Base-by-base conservation (phyloP, 1,140 invertebrate species). In the Macrosteles quadrilineatus region DNA sequence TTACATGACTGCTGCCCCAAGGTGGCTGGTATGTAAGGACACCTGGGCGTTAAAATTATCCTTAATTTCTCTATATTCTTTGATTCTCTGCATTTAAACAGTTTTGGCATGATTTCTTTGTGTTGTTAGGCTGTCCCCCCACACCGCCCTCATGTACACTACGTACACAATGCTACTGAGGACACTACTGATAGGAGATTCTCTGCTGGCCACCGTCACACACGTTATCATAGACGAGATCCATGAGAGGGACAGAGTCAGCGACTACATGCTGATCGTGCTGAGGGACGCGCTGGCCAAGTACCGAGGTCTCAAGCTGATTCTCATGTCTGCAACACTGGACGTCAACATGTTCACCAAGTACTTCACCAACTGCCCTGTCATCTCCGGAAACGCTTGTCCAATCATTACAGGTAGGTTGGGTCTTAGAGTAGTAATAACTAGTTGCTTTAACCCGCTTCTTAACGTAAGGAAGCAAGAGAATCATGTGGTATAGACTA, bases 251-350 rank as follows among this genome's bases (percentile, higher is more conserved):
- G 96, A 98, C 80, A 87, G 93, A 74, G 91, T 95, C 76, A 91
- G 92, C 62, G 97, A 99, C 81, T 98, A 98, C 80, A 82, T 98
- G 17, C 80, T 98, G 40, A 92, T 96, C 64, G 89, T 92, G 17
- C 78, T 98, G 9, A 87, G 91, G 67, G 90, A 96, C 75, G 87
- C 89, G 2, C 76, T 98, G 3, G 77, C 84, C 0, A 86, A 89
- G 19, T 90, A 88, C 74, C 86, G 87, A 69, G 84, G 91, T 69
- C 80, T 98, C 0, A 91, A 91, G 72, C 73, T 99, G 0, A 85
- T 99, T 57, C 83, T 98, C 0, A 98, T 98, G 96, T 98, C 95
- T n/a, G 96, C 97, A 4, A 94, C 95, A 1, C 86, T 96, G 75
- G 91, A 97, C 74, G 87, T 88, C 6, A 82, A 88, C 25, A 86